A percentile compares a stretch with the other conserved stretches of the same genome.
Conservation (phyloP, 1,140 invertebrate genomes). For the Nomia melanderi region DNA sequence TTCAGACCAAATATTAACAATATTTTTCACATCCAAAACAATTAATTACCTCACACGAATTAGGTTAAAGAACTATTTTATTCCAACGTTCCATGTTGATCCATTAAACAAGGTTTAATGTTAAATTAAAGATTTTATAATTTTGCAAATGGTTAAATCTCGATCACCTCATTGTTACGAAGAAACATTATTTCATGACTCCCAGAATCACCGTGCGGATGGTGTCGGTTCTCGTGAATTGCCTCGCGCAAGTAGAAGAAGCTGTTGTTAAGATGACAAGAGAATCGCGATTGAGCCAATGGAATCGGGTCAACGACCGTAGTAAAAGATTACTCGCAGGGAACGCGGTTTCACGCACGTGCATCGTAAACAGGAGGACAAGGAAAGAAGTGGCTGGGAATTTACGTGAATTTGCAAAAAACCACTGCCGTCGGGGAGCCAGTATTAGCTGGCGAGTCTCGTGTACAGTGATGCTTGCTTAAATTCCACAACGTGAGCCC, state of each 20-base stretch:
- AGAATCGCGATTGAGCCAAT: slow-evolving; percentile 21
- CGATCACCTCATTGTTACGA: neutral
- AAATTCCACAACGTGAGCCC: too few relatives aligned
- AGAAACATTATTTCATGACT: slow-evolving; percentile 7
- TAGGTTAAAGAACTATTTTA: too few relatives aligned
- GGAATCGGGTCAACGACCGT: slow-evolving; percentile 50
- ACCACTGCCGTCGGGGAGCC: slow-evolving; percentile 51
- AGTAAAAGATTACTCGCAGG: slow-evolving; percentile 61
- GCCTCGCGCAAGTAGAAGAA: slow-evolving; percentile 20
- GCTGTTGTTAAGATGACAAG: slow-evolving; percentile 41
- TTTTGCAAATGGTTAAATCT: slow-evolving; percentile 3
- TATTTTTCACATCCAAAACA: too few relatives aligned
- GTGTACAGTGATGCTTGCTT: slow-evolving; percentile 51
- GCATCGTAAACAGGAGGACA: slow-evolving; percentile 34
- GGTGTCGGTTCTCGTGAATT: slow-evolving; percentile 3
- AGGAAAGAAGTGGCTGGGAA: slow-evolving; percentile 36
- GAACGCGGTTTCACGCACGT: slow-evolving; percentile 54
- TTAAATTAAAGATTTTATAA: too few relatives aligned
- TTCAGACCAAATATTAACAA: too few relatives aligned
- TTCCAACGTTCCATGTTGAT: too few relatives aligned
- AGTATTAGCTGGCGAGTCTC: slow-evolving; percentile 70
- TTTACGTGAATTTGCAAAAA: slow-evolving; percentile 70
- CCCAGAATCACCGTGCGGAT: neutral
- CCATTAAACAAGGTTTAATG: too few relatives aligned
- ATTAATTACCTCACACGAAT: too few relatives aligned